Percentiles rank a stretch among this genome's conserved stretches.
phyloP scores from a whole-genome alignment of 92 coral and sea anemone species.

The Chrysogorgia sp. region DNA sequence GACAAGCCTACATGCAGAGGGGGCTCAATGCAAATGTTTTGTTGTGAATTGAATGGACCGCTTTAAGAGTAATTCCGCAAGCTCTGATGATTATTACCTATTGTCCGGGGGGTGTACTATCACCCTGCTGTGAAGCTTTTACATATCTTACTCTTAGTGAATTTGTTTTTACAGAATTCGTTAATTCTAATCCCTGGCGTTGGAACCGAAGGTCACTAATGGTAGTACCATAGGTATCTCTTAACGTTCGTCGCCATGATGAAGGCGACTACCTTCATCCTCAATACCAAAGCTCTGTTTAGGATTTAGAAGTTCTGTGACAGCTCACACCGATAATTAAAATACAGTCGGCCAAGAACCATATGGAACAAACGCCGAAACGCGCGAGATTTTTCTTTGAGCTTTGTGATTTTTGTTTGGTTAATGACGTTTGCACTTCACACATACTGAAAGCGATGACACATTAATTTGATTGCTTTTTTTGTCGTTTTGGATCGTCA shows the following conservation, averaged over 20 bases:
- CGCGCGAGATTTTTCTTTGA: background rate
- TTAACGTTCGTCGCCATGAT: no score
- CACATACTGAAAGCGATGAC: constrained; percentile 21
- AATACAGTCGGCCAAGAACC: no score
- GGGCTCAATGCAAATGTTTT: constrained; percentile 29
- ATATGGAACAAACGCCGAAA: background rate
- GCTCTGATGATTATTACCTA: background rate
- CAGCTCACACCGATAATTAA: no score
- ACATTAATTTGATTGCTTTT: background rate
- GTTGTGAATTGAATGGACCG: constrained; percentile 19
- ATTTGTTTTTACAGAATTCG: background rate
- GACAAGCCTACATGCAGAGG: constrained; percentile 3
- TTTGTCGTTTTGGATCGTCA: no score
- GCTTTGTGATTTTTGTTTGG: background rate
- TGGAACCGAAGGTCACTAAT: no score
- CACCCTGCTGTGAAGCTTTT: constrained; percentile 6
- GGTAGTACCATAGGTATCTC: no score
- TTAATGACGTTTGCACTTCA: constrained; percentile 10
- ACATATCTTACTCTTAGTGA: no score
- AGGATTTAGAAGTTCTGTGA: no score
- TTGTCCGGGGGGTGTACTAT: constrained; percentile 10
- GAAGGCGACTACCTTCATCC: no score
- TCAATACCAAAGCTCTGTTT: no score
- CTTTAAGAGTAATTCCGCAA: background rate
- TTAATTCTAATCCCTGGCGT: background rate